A percentile compares a stretch with the other conserved stretches of the same genome.
Conservation (phyloP, 23 tunicate species). For the Styela clava region DNA sequence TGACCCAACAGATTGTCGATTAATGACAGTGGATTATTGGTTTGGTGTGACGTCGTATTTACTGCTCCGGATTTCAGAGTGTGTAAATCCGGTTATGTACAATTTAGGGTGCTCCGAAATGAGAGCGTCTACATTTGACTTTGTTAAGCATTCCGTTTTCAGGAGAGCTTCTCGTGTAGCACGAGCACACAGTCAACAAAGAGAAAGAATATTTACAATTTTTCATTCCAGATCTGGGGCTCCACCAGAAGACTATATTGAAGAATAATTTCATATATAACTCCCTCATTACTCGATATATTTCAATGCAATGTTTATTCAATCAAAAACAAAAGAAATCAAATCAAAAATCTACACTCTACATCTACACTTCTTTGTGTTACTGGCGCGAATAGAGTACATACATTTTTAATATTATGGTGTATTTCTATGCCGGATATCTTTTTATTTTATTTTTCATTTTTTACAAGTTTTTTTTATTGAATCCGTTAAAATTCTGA, state of each 20-base stretch:
- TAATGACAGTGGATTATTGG: conserved; percentile 59
- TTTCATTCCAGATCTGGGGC: neutral
- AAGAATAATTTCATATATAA: too few species aligned
- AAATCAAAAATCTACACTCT: too few species aligned
- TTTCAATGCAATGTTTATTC: too few species aligned
- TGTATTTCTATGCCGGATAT: too few species aligned
- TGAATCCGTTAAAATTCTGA: too few species aligned
- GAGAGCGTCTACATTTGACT: conserved; percentile 35
- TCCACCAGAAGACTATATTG: neutral
- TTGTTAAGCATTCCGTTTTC: conserved; percentile 16
- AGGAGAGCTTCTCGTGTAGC: conserved; percentile 10
- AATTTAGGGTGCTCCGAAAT: conserved; percentile 74
- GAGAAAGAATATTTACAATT: conserved; percentile 11
- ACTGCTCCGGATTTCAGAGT: conserved; percentile 66
- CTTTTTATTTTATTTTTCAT: too few species aligned
- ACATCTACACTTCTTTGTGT: too few species aligned
- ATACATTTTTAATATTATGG: too few species aligned
- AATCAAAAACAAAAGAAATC: too few species aligned
- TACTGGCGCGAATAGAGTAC: too few species aligned
- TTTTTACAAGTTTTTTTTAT: too few species aligned
- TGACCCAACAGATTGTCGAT: neutral
- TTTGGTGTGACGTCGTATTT: conserved; percentile 84
- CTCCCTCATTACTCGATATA: too few species aligned
- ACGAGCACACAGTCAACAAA: neutral
- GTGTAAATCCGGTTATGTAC: conserved; percentile 91